These are phyloP conservation scores for Silurus asotus DNA, from an alignment of 2,113 vertebrate species.

Conservation along the genomic window DNA sequence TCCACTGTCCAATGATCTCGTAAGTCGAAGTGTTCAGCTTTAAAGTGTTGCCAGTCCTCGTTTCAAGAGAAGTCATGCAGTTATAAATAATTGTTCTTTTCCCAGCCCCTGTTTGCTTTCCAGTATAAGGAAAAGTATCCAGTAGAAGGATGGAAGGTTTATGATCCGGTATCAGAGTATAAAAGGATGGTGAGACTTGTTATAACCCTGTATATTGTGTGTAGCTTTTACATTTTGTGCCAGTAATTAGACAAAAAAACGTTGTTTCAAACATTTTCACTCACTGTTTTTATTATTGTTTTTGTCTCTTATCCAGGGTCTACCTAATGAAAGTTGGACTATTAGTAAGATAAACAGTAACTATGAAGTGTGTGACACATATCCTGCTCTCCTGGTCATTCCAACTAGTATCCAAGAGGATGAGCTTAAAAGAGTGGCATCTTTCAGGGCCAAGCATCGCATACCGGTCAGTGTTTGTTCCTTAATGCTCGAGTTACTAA, in stretches of 20 bases:
- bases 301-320: slow-evolving; percentile 73
- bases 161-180: slow-evolving; percentile 88
- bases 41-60: background rate
- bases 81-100: slow-evolving; percentile 27
- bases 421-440: slow-evolving; percentile 83
- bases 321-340: slow-evolving; percentile 97
- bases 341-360: slow-evolving; percentile 89
- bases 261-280: background rate
- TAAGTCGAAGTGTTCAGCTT: slow-evolving; percentile 60
- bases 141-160: slow-evolving; percentile 93
- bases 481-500: background rate
- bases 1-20: slow-evolving; percentile 86
- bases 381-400: slow-evolving; percentile 87
- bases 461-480: slow-evolving; percentile 82
- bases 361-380: slow-evolving; percentile 93
- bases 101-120: slow-evolving; percentile 89
- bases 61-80: background rate
- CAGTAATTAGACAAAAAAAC: background rate
- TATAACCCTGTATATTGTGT: background rate
- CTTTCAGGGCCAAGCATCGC: slow-evolving; percentile 90
- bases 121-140: slow-evolving; percentile 89
- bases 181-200: slow-evolving; percentile 82
- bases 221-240: background rate
- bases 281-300: background rate
- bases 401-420: slow-evolving; percentile 90